Conservation (phyloP, 2,888 invertebrate genomes). For the Chironomus tentans region DNA sequence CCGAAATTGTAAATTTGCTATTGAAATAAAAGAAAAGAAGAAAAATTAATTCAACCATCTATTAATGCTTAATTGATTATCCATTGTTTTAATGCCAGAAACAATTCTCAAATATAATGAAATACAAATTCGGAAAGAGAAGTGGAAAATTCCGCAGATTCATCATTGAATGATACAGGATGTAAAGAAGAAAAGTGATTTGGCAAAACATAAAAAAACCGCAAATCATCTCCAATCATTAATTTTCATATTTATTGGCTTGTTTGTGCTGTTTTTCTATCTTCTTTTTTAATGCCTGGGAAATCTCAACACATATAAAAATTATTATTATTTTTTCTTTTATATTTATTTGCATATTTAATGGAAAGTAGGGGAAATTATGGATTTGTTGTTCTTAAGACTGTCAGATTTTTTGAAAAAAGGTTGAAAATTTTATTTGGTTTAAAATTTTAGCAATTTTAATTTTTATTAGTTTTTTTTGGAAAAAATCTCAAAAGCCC, state of each 20-base stretch:
- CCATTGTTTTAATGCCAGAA: neutral
- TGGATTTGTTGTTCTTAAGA: no score
- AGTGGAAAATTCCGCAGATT: no score
- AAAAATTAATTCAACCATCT: neutral
- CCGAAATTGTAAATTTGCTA: constrained; percentile 24
- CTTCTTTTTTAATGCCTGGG: neutral
- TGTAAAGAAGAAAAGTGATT: neutral
- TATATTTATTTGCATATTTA: neutral
- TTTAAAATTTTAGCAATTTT: no score
- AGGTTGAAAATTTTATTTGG: no score
- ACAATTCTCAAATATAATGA: neutral
- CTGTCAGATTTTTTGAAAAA: no score
- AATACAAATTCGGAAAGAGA: no score
- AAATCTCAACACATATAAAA: neutral
- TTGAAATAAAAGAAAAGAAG: neutral
- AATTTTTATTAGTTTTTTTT: no score
- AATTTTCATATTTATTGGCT: constrained; percentile 23
- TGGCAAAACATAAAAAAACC: neutral
- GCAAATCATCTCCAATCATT: constrained; percentile 24
- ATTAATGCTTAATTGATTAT: neutral
- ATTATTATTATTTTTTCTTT: neutral
- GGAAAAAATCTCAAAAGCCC: no score
- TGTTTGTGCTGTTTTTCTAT: neutral
- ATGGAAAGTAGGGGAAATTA: no score
- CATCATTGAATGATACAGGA: neutral